Conservation (phyloP, 2,888 invertebrate species). For the Troglohyphantes excavatus region DNA sequence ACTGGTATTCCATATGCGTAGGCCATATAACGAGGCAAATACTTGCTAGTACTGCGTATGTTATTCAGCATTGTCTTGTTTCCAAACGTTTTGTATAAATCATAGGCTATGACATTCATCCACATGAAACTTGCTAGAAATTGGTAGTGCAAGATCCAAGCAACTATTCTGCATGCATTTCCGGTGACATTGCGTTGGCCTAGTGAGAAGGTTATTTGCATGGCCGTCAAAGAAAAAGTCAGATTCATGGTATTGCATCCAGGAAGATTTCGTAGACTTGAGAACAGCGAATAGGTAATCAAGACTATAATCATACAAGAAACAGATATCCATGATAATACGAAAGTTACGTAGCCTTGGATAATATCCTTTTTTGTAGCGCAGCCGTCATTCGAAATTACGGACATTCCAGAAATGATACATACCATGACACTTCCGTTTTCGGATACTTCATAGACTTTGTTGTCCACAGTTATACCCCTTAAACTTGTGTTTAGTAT, state of each 20-base stretch:
- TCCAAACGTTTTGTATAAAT: conserved; percentile 83
- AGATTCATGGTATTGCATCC: conserved; percentile 83
- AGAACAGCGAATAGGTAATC: conserved; percentile 82
- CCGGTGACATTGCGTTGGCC: conserved; percentile 79
- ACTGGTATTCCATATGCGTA: conserved; percentile 82
- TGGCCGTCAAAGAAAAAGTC: conserved; percentile 81
- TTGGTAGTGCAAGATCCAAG: conserved; percentile 82
- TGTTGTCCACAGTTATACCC: conserved; percentile 16
- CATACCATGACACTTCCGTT: conserved; percentile 79
- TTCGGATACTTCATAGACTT: conserved; percentile 65
- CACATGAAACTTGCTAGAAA: conserved; percentile 83
- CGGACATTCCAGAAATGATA: neutral
- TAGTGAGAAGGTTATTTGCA: conserved; percentile 82
- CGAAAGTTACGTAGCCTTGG: conserved; percentile 79
- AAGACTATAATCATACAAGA: conserved; percentile 81
- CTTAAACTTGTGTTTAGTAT: conserved; percentile 19
- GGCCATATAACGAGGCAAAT: conserved; percentile 79
- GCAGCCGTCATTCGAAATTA: neutral
- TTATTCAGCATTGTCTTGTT: conserved; percentile 76
- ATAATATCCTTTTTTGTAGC: conserved; percentile 49
- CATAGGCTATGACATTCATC: conserved; percentile 83
- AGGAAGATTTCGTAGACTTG: conserved; percentile 82
- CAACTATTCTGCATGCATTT: conserved; percentile 81
- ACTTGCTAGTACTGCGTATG: conserved; percentile 75
- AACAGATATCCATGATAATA: conserved; percentile 81